A percentile compares a stretch with the other conserved stretches of the same genome.
Evolutionary conservation across 2,888 invertebrate species (phyloP).

Genomic region (Pollenia amentaria): DNA sequence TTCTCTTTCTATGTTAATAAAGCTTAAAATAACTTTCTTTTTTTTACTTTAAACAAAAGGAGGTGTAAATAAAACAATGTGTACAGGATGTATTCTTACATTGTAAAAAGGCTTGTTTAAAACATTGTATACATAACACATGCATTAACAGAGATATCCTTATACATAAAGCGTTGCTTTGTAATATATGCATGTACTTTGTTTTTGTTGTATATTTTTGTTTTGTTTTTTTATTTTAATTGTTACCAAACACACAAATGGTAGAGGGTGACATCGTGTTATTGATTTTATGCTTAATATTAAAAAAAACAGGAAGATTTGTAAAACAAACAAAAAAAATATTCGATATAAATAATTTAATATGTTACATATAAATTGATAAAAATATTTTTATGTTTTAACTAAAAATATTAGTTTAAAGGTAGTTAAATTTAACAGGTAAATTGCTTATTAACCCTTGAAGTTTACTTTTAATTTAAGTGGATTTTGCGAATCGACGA

Average conservation of each 20-base stretch:
- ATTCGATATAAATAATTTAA: constrained; percentile 6
- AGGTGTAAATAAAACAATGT: constrained; percentile 44
- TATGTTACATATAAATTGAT: neutral
- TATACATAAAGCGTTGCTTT: neutral
- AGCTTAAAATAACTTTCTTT: neutral
- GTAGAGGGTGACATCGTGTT: constrained; percentile 10
- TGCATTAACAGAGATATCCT: neutral
- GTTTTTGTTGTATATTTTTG: neutral
- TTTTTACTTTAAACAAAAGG: neutral
- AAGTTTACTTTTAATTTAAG: no score
- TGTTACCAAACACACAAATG: constrained; percentile 6
- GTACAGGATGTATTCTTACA: constrained; percentile 7
- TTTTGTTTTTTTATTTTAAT: constrained; percentile 7
- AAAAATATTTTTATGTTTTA: no score
- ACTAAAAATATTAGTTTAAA: no score
- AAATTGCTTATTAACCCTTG: no score
- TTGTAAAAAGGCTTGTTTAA: constrained; percentile 37
- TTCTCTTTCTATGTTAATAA: neutral
- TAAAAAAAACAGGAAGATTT: neutral
- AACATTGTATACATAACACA: constrained; percentile 26
- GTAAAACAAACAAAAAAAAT: neutral
- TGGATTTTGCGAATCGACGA: no score
- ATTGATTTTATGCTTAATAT: constrained; percentile 33
- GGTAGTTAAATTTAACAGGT: no score
- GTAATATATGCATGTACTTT: neutral